Evolutionary conservation across 2,797 vertebrate genomes (phyloP).

Genomic region (Phrynocephalus vlangalii): DNA sequence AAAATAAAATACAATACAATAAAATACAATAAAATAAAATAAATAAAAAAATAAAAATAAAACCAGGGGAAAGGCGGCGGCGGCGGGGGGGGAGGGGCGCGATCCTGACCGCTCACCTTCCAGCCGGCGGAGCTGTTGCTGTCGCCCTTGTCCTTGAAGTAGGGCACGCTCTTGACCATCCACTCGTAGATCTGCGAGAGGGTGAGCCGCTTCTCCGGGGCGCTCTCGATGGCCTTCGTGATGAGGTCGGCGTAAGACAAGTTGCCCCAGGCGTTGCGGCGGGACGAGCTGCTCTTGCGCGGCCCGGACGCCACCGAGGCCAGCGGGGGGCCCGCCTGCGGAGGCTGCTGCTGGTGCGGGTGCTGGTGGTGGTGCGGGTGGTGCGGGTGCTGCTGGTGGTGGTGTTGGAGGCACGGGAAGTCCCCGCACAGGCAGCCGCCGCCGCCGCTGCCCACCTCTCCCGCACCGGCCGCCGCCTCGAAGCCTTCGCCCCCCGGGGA

Average conservation of each 20-base stretch:
- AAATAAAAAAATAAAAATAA: no score
- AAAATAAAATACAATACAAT: no score
- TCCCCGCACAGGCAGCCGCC: slow-evolving; percentile 75
- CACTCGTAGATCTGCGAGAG: slow-evolving; percentile 97
- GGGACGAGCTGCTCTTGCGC: slow-evolving; percentile 94
- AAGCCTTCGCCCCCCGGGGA: slow-evolving; percentile 86
- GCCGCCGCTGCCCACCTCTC: slow-evolving; percentile 77
- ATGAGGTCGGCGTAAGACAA: slow-evolving; percentile 98
- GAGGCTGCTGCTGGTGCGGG: slow-evolving; percentile 84
- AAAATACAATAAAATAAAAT: no score
- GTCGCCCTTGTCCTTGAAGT: slow-evolving; percentile 98
- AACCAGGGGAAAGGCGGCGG: no score
- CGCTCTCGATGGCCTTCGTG: slow-evolving; percentile 96
- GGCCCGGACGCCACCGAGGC: slow-evolving; percentile 84
- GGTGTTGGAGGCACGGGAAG: slow-evolving; percentile 70
- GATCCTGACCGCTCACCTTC: slow-evolving; percentile 84
- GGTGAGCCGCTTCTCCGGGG: slow-evolving; percentile 93
- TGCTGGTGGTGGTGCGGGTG: slow-evolving; percentile 83
- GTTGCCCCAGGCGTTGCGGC: slow-evolving; percentile 97
- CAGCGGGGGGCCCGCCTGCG: slow-evolving; percentile 75
- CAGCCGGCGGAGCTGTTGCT: slow-evolving; percentile 97
- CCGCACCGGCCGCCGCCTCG: slow-evolving; percentile 67
- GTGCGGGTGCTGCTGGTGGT: slow-evolving; percentile 24
- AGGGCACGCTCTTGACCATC: slow-evolving; percentile 97
- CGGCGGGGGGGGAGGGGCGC: no score